phyloP scores from a whole-genome alignment of 2,888 invertebrate genomes.

The Podotricha telesiphe region DNA sequence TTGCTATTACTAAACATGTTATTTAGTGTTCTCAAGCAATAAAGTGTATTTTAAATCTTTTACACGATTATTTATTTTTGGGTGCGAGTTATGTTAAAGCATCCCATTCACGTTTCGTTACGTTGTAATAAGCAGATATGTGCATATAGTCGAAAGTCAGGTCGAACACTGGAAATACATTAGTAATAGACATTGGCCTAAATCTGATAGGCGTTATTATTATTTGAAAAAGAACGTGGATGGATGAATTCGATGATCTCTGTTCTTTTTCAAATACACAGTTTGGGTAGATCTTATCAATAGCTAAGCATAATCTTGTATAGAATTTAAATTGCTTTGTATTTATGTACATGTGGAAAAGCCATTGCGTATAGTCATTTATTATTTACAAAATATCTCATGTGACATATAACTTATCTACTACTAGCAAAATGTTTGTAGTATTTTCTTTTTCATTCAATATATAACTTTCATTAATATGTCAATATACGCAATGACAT shows the following conservation, averaged over 20 bases:
- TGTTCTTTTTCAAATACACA: conserved; percentile 22
- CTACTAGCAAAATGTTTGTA: neutral
- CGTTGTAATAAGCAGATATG: conserved; percentile 11
- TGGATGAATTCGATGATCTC: conserved; percentile 25
- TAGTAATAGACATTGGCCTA: conserved; percentile 33
- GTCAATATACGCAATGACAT: conserved; percentile 21
- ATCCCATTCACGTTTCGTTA: conserved; percentile 9
- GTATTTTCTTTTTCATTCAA: neutral
- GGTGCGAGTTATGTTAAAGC: neutral
- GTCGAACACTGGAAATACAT: conserved; percentile 31
- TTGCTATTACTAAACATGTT: conserved; percentile 20
- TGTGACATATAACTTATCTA: neutral
- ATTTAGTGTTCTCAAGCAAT: conserved; percentile 4
- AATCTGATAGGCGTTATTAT: conserved; percentile 12
- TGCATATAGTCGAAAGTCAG: conserved; percentile 27
- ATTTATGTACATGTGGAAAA: conserved; percentile 23
- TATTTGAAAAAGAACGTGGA: conserved; percentile 24
- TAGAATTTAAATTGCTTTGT: conserved; percentile 30
- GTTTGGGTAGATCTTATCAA: conserved; percentile 17
- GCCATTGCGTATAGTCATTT: conserved; percentile 26
- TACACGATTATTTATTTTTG: conserved; percentile 1
- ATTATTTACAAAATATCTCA: neutral
- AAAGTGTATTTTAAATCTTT: conserved; percentile 11
- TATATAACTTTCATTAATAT: too few species aligned
- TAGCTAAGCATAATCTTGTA: conserved; percentile 25